Conservation (phyloP, 2,113 vertebrate genomes). For the Cheilinus undulatus region DNA sequence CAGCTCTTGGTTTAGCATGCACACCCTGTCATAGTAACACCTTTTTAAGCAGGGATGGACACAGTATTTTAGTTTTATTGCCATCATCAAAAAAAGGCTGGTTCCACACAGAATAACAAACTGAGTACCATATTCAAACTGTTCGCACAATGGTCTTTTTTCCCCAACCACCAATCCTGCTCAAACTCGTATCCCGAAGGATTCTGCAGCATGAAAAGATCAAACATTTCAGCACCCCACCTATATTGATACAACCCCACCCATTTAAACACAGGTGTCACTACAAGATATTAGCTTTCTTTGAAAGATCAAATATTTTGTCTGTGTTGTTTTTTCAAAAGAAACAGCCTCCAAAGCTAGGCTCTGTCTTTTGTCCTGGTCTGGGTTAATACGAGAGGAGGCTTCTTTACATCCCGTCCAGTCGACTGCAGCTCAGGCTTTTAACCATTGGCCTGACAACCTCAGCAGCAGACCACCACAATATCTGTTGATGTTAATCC, state of each 20-base stretch:
- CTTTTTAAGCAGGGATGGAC: conserved; percentile 67
- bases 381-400: conserved; percentile 60
- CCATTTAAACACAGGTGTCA: conserved; percentile 82
- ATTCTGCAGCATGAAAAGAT: conserved; percentile 68
- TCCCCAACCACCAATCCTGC: conserved; percentile 49
- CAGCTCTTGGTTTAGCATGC: conserved; percentile 58
- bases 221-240: conserved; percentile 69
- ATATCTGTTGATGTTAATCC: conserved; percentile 89
- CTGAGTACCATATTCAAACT: conserved; percentile 26
- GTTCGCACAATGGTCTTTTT: conserved; percentile 51
- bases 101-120: conserved; percentile 47
- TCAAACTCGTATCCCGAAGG: conserved; percentile 60
- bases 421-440: conserved; percentile 79
- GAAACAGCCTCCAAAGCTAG: conserved; percentile 46
- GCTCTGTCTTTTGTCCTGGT: conserved; percentile 64
- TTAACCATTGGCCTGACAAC: conserved; percentile 83
- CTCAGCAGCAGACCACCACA: conserved; percentile 83
- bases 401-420: conserved; percentile 70
- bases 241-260: conserved; percentile 77
- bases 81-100: conserved; percentile 37
- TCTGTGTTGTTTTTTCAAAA: conserved; percentile 64
- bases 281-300: conserved; percentile 71
- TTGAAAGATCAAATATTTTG: conserved; percentile 79
- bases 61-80: conserved; percentile 67
- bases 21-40: conserved; percentile 71